Base-by-base conservation (phyloP, 2,797 vertebrate genomes). In the Staurois parvus region DNA sequence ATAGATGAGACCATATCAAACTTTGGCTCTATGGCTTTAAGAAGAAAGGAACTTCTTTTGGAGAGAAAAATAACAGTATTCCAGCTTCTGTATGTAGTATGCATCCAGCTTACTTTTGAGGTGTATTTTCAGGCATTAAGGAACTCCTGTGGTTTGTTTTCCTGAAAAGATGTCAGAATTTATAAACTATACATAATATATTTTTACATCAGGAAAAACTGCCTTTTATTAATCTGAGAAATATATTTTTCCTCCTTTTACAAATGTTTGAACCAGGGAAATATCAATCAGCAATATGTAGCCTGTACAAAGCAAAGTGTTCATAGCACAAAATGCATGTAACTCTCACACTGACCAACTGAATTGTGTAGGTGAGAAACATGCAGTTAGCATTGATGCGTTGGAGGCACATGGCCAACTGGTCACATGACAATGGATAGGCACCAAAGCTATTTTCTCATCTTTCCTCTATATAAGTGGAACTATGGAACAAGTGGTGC, bases 161-260 rank as follows among this genome's bases (percentile, higher is more conserved):
- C 88, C 78, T 29, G 84, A 86, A 83, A 80, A 45, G 89, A 88
- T 85, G 90, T 88, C 90, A 88, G 89, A 85, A 86, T 85, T 84
- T 90, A 89, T 89, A 80, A 79, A 93, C 88, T 91, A 92, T 66
- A 37, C 79, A 10, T 84, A 90, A 88, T 91, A 90, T 89, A 1
- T 88, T 90, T 93, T 93, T 92, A 92, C 90, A 93, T 98, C 97
- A 98, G 97, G 97, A 97, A 98, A 97, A 96, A 96, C 95, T 94
- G 93, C 95, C 93, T 95, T 93, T 97, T 96, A 93, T 42, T 79
- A 66, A 68, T 77, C 9, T 81, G 72, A 73, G 29, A 78, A 52
- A 62, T 10, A 56, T 75, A 19, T 70, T 29, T 81, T 64, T 48
- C 40, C 29, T 72, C 17, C 42, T 76, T 76, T 59, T 69, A 82